A percentile compares a stretch with the other conserved stretches of the same genome.
Conservation (phyloP, 2,888 invertebrate genomes). For the Lacanobia oleracea region DNA sequence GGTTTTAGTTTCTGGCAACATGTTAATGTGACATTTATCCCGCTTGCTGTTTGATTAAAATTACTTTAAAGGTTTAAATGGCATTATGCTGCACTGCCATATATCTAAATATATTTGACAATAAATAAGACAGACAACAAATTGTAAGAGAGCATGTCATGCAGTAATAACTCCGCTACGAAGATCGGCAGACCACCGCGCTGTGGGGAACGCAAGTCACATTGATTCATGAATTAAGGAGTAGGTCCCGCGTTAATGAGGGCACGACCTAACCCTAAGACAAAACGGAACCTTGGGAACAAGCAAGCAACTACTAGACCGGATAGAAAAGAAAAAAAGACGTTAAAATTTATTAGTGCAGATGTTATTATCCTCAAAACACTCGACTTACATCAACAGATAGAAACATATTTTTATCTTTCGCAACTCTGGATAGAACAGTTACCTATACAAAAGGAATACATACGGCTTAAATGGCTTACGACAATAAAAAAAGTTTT, state of each 20-base stretch:
- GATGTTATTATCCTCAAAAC: conserved; percentile 46
- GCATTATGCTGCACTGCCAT: too few relatives aligned
- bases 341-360: conserved; percentile 33
- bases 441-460: conserved; percentile 79
- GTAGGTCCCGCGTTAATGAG: conserved; percentile 45
- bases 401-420: conserved; percentile 68
- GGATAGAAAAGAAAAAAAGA: conserved; percentile 11
- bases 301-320: conserved; percentile 6
- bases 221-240: conserved; percentile 34
- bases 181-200: conserved; percentile 12
- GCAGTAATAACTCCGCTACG: conserved; percentile 11
- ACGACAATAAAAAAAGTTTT: conserved; percentile 89
- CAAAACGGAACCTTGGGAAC: conserved; percentile 25
- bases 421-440: conserved; percentile 71
- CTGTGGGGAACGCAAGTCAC: conserved; percentile 19
- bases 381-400: conserved; percentile 38
- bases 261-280: conserved; percentile 39
- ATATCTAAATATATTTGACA: too few relatives aligned
- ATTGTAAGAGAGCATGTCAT: too few relatives aligned
- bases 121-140: too few relatives aligned
- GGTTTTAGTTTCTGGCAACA: conserved; percentile 16
- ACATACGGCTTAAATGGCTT: conserved; percentile 87
- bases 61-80: too few relatives aligned
- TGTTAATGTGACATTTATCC: neutral
- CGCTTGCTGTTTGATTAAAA: too few relatives aligned